Evolutionary conservation across 2,113 vertebrate genomes (phyloP).

Genomic region (Lasiurus borealis): DNA sequence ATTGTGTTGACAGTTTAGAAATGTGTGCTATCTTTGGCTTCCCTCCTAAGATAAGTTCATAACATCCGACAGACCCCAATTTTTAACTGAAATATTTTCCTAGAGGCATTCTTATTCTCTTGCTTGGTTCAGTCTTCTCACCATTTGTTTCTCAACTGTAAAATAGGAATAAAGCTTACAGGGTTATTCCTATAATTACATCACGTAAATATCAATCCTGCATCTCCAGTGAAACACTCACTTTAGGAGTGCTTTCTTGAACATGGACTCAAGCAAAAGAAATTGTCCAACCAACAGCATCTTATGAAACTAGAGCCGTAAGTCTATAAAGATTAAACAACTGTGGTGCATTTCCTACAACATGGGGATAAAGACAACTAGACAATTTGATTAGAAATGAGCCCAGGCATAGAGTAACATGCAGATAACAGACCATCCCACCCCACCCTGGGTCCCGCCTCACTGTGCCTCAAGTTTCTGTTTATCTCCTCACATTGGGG

Average conservation of each 20-base stretch:
- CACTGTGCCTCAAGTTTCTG: accelerated
- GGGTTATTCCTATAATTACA: too few species aligned
- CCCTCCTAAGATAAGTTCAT: too few species aligned
- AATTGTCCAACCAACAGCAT: neutral
- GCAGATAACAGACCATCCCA: accelerated
- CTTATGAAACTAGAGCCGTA: neutral
- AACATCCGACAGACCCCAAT: neutral
- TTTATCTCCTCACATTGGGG: neutral
- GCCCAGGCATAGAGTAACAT: neutral
- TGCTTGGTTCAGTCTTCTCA: neutral
- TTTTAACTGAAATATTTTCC: neutral
- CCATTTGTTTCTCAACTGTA: neutral
- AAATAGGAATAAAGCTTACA: neutral
- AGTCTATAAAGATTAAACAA: neutral
- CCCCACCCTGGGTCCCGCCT: neutral
- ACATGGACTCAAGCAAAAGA: neutral
- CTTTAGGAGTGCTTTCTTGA: neutral
- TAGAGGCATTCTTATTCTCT: neutral
- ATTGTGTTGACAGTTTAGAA: too few species aligned
- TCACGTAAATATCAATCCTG: neutral
- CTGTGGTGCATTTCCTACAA: neutral
- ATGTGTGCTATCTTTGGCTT: accelerated
- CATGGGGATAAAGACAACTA: accelerated
- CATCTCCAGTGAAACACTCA: neutral
- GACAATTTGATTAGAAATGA: neutral